A percentile compares a stretch with the other conserved stretches of the same genome.
phyloP scores from a whole-genome alignment of 2,113 vertebrate genomes.

The Gobius niger region DNA sequence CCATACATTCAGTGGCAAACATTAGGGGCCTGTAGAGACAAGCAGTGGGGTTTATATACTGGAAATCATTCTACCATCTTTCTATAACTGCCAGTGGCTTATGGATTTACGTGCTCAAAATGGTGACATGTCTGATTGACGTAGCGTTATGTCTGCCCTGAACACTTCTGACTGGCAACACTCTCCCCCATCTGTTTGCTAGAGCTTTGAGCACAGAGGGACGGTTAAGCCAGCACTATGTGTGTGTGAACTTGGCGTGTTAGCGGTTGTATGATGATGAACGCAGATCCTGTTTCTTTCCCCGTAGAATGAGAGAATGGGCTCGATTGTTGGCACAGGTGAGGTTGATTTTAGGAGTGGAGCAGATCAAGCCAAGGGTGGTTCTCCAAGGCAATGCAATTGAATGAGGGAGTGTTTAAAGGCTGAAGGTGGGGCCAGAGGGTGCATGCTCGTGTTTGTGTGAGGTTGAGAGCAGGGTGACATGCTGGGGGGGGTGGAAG shows the following conservation, averaged over 20 bases:
- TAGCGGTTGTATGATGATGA: constrained; percentile 40
- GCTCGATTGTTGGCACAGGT: constrained; percentile 41
- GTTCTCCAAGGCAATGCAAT: constrained; percentile 3
- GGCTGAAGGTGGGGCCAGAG: constrained; percentile 40
- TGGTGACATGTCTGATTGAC: constrained; percentile 41
- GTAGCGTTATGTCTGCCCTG: constrained; percentile 50
- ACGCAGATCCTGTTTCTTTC: constrained; percentile 41
- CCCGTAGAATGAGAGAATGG: constrained; percentile 19
- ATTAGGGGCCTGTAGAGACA: constrained; percentile 36
- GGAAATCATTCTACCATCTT: constrained; percentile 14
- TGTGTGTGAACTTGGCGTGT: constrained; percentile 26
- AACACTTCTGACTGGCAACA: constrained; percentile 39
- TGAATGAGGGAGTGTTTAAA: constrained; percentile 34
- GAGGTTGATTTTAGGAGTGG: constrained; percentile 15
- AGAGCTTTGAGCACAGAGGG: constrained; percentile 53
- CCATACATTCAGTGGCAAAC: constrained; percentile 49
- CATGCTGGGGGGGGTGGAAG: constrained; percentile 60
- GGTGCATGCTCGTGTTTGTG: constrained; percentile 38
- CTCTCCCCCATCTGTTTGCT: constrained; percentile 49
- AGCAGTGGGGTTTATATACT: constrained; percentile 14
- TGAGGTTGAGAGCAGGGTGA: constrained; percentile 40
- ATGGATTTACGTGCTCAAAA: constrained; percentile 20
- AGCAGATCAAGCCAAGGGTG: not conserved
- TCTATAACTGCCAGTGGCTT: not conserved
- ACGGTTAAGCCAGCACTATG: constrained; percentile 37